phyloP scores from a whole-genome alignment of 92 coral and sea anemone species.

The Heteractis magnifica region DNA sequence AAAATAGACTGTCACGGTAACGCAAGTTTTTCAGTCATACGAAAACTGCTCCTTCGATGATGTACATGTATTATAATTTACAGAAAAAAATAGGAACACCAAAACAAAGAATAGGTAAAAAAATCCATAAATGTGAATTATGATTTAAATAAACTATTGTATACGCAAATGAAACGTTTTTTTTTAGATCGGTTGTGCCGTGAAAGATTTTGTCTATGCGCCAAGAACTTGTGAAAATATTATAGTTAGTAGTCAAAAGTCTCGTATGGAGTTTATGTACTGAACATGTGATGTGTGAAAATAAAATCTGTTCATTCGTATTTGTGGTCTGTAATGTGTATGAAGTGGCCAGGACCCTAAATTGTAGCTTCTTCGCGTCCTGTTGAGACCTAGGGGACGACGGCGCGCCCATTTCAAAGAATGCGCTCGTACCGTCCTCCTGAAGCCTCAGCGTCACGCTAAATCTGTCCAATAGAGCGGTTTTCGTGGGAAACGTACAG shows the following conservation, averaged over 20 bases:
- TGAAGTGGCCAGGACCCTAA: background rate
- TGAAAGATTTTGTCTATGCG: background rate
- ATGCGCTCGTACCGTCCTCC: no score
- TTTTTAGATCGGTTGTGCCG: background rate
- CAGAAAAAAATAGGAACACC: background rate
- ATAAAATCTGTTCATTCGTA: background rate
- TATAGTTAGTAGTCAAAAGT: background rate
- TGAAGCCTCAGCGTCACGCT: no score
- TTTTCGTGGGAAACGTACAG: no score
- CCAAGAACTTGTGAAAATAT: background rate
- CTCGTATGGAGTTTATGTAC: background rate
- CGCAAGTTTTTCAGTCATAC: background rate
- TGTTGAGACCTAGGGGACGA: no score
- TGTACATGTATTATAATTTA: constrained; percentile 2
- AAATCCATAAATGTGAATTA: background rate
- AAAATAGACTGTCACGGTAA: background rate
- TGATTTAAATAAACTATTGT: background rate
- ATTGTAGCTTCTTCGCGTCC: no score
- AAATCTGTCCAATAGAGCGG: no score
- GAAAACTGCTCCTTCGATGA: background rate
- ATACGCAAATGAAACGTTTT: background rate
- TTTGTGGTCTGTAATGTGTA: background rate
- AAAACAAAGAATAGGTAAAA: background rate
- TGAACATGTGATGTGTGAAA: background rate
- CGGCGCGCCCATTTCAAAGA: no score